Base-by-base conservation (phyloP, 2,888 invertebrate species). In the Emmelina monodactyla region DNA sequence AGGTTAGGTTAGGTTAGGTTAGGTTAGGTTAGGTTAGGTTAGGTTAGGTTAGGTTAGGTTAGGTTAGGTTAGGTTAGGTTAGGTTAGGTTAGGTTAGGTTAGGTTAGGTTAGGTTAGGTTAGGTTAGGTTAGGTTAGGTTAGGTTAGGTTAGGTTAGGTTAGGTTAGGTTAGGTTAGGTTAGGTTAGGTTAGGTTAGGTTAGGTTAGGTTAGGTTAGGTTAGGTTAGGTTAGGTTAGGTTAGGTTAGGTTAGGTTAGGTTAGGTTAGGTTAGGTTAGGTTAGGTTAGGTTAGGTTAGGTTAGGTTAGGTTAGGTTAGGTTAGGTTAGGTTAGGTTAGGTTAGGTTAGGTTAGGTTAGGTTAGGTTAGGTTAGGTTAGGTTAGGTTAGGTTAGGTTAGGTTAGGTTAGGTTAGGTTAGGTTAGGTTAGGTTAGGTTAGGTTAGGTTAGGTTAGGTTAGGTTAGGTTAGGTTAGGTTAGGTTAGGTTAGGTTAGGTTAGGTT, bases 251-350 rank as follows among this genome's bases (percentile, higher is more conserved):
- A 40, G 41, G 43, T 41, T 43, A 41, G 41, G 43, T 41, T 43
- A 44, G 44, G 44, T 43, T 43, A 41, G 40, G 38, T 40, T 37
- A 37, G 43, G 38, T 38, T 40, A 40, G 45, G 43, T 42, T 45
- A 40, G 43, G 44, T 39, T 33, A 34, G 44, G n/a, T n/a, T n/a
- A n/a, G n/a, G n/a, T n/a, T n/a, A n/a, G n/a, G n/a, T n/a, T n/a
- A n/a, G n/a, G n/a, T 46, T 44, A 46, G 44, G 47, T 45, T 46
- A 46, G 44, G 44, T 44, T 46, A 46, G 45, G 42, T 43, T 43
- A 44, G 45, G 44, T 45, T 47, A 44, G 44, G 44, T 44, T 45
- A 44, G 45, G 46, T n/a, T 44, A 45, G 46, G 44, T 41, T 39
- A 38, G 38, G 37, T 37, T 35, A 39, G 33, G 25, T 25, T 14